Conservation (phyloP, 2,888 invertebrate species). For the Drosophila quinaria region DNA sequence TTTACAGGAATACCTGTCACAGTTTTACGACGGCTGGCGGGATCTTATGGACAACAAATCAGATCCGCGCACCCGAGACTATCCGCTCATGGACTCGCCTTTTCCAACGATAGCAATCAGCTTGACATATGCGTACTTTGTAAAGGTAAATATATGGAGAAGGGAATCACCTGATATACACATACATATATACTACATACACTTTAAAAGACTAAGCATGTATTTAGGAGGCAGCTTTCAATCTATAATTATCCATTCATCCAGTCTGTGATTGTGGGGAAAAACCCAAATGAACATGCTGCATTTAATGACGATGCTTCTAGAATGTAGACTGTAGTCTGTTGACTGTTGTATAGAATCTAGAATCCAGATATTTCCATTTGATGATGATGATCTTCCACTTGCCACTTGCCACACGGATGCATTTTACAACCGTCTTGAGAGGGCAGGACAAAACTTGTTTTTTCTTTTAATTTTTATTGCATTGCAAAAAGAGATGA, state of each 20-base stretch:
- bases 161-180: slow-evolving; percentile 21
- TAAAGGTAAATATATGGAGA: slow-evolving; percentile 87
- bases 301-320: slow-evolving; percentile 15
- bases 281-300: slow-evolving; percentile 29
- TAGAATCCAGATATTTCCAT: slow-evolving; percentile 14
- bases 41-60: slow-evolving; percentile 94
- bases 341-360: not conserved
- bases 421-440: slow-evolving; percentile 24
- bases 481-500: slow-evolving; percentile 34
- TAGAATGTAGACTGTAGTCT: slow-evolving; percentile 15
- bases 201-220: not conserved
- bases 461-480: slow-evolving; percentile 60
- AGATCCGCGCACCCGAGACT: slow-evolving; percentile 92
- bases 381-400: slow-evolving; percentile 31
- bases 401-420: slow-evolving; percentile 18
- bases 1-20: slow-evolving; percentile 83
- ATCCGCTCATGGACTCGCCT: slow-evolving; percentile 93
- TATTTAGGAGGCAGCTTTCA: slow-evolving; percentile 19
- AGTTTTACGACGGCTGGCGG: slow-evolving; percentile 85
- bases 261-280: slow-evolving; percentile 16
- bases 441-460: slow-evolving; percentile 48
- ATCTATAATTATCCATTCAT: slow-evolving; percentile 47
- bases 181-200: not conserved
- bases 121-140: slow-evolving; percentile 90
- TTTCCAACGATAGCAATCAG: slow-evolving; percentile 92